Evolutionary conservation across 1,140 invertebrate genomes (phyloP).

Genomic region (Neodiprion fabricii): DNA sequence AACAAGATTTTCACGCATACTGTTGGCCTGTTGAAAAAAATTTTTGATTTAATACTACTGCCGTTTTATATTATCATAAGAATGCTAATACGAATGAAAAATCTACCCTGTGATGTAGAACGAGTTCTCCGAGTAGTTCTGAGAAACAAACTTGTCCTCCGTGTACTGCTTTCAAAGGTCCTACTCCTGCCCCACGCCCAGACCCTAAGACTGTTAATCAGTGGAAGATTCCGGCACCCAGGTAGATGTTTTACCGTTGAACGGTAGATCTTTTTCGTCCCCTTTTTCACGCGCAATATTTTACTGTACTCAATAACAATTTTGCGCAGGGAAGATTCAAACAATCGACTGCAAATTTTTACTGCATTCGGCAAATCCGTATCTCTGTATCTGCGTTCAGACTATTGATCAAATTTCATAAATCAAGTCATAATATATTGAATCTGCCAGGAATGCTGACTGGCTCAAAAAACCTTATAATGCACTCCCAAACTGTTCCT

Average conservation of each 20-base stretch:
- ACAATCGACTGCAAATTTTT: not conserved
- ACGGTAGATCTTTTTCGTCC: not conserved
- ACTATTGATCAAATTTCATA: no score
- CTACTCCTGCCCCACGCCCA: conserved; percentile 6
- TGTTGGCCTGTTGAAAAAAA: not conserved
- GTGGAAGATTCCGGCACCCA: conserved; percentile 1
- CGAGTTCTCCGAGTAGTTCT: not conserved
- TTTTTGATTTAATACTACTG: conserved; percentile 6
- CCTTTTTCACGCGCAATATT: no score
- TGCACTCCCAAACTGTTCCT: conserved; percentile 25
- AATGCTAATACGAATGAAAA: not conserved
- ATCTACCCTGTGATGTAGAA: not conserved
- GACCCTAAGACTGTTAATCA: conserved; percentile 9
- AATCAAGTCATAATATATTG: conserved; percentile 21
- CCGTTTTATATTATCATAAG: conserved; percentile 19
- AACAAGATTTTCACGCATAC: no score
- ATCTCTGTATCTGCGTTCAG: not conserved
- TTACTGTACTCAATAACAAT: no score
- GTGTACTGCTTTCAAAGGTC: not conserved
- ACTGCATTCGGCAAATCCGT: not conserved
- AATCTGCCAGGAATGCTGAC: conserved; percentile 37
- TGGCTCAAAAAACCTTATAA: conserved; percentile 47
- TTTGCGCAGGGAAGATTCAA: not conserved
- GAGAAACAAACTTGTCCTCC: not conserved
- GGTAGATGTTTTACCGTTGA: not conserved